Evolutionary conservation across 1,140 invertebrate species (phyloP).

Genomic region (Hyposmocoma kahamanoa): DNA sequence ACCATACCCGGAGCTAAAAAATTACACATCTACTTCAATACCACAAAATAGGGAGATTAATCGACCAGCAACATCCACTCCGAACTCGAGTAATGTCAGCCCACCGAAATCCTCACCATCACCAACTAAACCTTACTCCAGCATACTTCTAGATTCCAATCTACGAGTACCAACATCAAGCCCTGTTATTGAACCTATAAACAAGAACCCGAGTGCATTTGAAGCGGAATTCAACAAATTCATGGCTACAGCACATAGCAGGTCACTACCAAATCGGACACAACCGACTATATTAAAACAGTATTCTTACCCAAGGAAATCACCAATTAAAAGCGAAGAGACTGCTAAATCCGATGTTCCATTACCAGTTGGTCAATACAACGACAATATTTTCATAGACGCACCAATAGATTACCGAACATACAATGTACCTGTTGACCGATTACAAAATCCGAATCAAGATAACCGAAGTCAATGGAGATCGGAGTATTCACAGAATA

Average conservation of each 20-base stretch:
- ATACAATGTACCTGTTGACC: constrained; percentile 10
- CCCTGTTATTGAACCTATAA: constrained; percentile 32
- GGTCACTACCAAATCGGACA: neutral
- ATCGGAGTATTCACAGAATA: constrained; percentile 17
- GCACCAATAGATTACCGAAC: constrained; percentile 47
- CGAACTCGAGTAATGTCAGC: constrained; percentile 1
- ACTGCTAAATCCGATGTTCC: neutral
- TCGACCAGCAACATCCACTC: neutral
- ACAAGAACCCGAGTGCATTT: constrained; percentile 54
- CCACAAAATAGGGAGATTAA: neutral
- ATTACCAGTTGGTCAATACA: constrained; percentile 52
- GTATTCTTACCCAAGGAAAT: neutral
- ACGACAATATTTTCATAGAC: constrained; percentile 53
- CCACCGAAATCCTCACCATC: neutral
- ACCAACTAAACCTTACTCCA: constrained; percentile 17
- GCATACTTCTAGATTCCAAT: constrained; percentile 24
- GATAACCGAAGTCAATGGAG: constrained; percentile 18
- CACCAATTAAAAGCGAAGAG: neutral
- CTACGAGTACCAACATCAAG: constrained; percentile 16
- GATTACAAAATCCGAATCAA: neutral
- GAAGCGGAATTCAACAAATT: constrained; percentile 59
- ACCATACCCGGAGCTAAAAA: neutral
- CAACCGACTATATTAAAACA: neutral
- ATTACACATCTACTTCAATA: neutral
- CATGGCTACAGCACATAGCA: constrained; percentile 20